Evolutionary conservation across 2,888 invertebrate species (phyloP).

Genomic region (Drosophila emarginata): DNA sequence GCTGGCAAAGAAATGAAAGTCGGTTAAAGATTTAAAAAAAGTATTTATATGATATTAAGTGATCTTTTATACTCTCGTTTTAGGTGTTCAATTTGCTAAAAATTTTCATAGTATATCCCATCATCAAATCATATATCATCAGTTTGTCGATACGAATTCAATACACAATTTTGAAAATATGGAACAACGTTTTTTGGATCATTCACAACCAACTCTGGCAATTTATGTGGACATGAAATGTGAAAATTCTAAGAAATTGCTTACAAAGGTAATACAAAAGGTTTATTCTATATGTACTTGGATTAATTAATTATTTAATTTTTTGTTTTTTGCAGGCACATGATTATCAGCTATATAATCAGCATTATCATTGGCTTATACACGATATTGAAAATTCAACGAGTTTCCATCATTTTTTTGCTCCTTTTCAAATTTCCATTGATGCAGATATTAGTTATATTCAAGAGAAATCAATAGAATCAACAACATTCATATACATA

Average conservation of each 20-base stretch:
- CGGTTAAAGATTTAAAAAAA: neutral
- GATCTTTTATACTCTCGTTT: neutral
- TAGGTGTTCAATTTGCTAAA: conserved; percentile 46
- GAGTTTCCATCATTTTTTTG: conserved; percentile 59
- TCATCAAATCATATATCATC: conserved; percentile 51
- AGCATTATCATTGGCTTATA: conserved; percentile 77
- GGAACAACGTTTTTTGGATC: conserved; percentile 52
- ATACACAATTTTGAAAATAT: conserved; percentile 39
- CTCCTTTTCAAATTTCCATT: conserved; percentile 68
- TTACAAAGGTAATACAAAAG: conserved; percentile 38
- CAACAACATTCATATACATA: conserved; percentile 34
- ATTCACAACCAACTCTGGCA: conserved; percentile 58
- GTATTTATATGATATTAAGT: neutral
- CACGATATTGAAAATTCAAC: conserved; percentile 47
- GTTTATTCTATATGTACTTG: neutral
- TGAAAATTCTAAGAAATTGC: conserved; percentile 46
- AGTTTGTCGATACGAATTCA: conserved; percentile 51
- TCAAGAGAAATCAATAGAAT: neutral
- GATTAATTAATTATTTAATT: neutral
- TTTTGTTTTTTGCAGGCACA: conserved; percentile 61
- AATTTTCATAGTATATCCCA: conserved; percentile 43
- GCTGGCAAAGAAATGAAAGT: conserved; percentile 67
- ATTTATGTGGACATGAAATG: conserved; percentile 75
- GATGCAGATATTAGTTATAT: conserved; percentile 79
- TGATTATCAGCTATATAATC: conserved; percentile 62